phyloP scores from a whole-genome alignment of 2,113 vertebrate genomes.

The Sclerurus mexicanus region DNA sequence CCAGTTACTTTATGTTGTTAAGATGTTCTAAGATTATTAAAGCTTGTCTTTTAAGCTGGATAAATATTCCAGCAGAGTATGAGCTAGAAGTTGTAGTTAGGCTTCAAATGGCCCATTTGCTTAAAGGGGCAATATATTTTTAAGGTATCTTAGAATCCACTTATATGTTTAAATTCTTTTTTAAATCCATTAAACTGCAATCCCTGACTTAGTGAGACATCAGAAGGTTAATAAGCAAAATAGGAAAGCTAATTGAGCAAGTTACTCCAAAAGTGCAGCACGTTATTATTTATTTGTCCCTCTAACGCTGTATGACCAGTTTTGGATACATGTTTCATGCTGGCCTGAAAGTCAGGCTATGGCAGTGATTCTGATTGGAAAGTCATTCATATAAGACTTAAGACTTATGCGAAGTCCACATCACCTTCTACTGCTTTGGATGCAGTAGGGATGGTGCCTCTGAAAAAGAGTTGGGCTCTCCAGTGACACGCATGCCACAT shows the following conservation, averaged over 20 bases:
- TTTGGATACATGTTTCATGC: not conserved
- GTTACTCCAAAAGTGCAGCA: not conserved
- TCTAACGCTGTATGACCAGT: not conserved
- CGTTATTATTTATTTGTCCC: not conserved
- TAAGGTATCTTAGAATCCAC: not conserved
- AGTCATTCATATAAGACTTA: not conserved
- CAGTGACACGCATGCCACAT: rapidly evolving
- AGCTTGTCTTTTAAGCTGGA: not conserved
- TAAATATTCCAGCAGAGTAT: not conserved
- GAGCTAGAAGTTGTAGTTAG: not conserved
- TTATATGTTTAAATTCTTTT: not conserved
- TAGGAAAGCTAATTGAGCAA: not conserved
- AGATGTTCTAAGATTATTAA: not conserved
- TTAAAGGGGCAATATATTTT: slow-evolving; percentile 5
- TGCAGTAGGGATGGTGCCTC: not conserved
- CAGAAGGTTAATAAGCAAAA: not conserved
- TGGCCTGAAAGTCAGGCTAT: not conserved
- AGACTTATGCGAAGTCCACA: not conserved
- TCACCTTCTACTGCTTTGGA: not conserved
- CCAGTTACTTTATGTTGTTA: not conserved
- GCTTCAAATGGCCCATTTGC: not conserved
- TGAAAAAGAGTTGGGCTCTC: not conserved
- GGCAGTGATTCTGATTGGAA: not conserved
- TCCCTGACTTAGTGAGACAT: not conserved
- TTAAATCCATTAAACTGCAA: not conserved